phyloP scores from a whole-genome alignment of 2,888 invertebrate genomes.

The Listrodromus nycthemerus region DNA sequence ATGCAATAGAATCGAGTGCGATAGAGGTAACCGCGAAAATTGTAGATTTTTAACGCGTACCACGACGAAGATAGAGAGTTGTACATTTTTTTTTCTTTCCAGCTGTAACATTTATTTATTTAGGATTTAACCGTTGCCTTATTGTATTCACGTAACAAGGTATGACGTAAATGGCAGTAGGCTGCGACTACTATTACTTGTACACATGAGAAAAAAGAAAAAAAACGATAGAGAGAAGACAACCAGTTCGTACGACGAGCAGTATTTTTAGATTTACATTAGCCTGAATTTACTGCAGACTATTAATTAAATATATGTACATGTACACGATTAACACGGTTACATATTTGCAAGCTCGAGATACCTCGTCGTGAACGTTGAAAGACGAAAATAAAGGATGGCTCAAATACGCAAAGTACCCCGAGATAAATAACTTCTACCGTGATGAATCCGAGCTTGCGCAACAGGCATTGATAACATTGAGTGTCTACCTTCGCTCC shows the following conservation, averaged over 20 bases:
- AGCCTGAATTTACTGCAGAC: slow-evolving; percentile 79
- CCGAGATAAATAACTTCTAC: slow-evolving; percentile 11
- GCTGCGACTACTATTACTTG: slow-evolving; percentile 62
- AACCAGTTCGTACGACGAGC: slow-evolving; percentile 79
- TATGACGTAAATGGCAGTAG: slow-evolving; percentile 69
- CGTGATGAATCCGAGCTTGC: slow-evolving; percentile 30
- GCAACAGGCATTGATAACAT: slow-evolving; percentile 31
- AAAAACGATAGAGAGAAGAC: slow-evolving; percentile 42
- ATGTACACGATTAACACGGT: slow-evolving; percentile 62
- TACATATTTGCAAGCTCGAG: slow-evolving; percentile 26
- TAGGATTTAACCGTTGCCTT: slow-evolving; percentile 78
- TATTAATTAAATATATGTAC: slow-evolving; percentile 73
- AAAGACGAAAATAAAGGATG: neutral
- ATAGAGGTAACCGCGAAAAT: slow-evolving; percentile 33
- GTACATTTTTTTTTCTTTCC: slow-evolving; percentile 74
- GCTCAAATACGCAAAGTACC: neutral
- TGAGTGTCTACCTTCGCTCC: slow-evolving; percentile 33
- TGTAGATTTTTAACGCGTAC: slow-evolving; percentile 25
- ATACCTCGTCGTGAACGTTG: neutral
- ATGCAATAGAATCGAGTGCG: slow-evolving; percentile 53
- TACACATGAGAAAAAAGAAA: slow-evolving; percentile 60
- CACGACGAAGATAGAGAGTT: slow-evolving; percentile 62
- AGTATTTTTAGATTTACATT: slow-evolving; percentile 83
- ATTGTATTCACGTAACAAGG: slow-evolving; percentile 76
- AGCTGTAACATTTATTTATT: slow-evolving; percentile 79